Percentiles rank a stretch among this genome's conserved stretches.
phyloP scores from a whole-genome alignment of 2,888 invertebrate genomes.

The Himalopsyche kuldschensis region DNA sequence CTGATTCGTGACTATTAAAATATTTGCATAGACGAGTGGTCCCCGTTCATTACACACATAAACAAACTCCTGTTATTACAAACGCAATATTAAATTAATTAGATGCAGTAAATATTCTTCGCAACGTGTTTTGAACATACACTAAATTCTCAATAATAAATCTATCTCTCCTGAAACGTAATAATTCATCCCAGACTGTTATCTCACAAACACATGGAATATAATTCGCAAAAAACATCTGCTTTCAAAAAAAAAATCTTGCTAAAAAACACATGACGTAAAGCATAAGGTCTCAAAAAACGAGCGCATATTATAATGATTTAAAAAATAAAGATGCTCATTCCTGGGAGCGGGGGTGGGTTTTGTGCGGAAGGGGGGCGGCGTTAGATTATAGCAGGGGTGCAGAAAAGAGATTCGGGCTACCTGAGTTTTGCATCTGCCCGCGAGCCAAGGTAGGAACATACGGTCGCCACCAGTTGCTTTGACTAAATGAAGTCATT shows the following conservation, averaged over 20 bases:
- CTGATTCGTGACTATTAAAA: too few species aligned
- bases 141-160: too few species aligned
- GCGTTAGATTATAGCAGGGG: not conserved
- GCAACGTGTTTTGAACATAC: too few species aligned
- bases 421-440: conserved; percentile 31
- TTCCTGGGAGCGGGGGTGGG: not conserved
- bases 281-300: not conserved
- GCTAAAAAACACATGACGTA: not conserved
- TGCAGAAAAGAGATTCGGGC: conserved; percentile 10
- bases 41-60: too few species aligned
- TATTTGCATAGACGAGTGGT: too few species aligned
- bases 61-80: too few species aligned
- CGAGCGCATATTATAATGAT: not conserved
- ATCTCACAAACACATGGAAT: not conserved
- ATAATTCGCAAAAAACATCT: not conserved
- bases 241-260: not conserved
- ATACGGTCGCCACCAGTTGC: conserved; percentile 19
- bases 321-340: not conserved
- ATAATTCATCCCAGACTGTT: not conserved
- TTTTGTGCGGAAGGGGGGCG: not conserved
- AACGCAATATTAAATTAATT: too few species aligned
- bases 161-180: not conserved
- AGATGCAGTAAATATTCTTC: too few species aligned
- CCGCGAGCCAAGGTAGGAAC: conserved; percentile 4
- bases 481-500: not conserved